Base-by-base conservation (phyloP, 1,140 invertebrate species). In the Macrotrachela quadricornifera region DNA sequence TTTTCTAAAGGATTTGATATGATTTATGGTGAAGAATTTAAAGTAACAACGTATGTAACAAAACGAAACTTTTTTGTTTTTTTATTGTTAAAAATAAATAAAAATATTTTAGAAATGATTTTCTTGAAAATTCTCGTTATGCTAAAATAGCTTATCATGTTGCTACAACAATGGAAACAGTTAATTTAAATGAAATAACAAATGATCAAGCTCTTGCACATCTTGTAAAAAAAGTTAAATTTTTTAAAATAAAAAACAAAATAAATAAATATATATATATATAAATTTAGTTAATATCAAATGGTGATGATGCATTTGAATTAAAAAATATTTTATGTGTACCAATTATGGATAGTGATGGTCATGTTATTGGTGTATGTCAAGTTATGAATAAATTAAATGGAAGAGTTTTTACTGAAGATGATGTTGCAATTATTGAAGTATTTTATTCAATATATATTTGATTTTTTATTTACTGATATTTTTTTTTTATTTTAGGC, bases 361-460 rank as follows among this genome's bases (percentile, higher is more conserved):
- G 63, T 39, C 59, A 63, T 36, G 61, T 90, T 4, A 85, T 90
- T 58, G 88, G 88, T 15, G 87, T 92, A 0, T 83, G 83, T 45
- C 87, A 91, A 62, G 72, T 92, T 30, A 85, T 92, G 41, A 92
- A 92, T 66, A 92, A 92, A 77, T 80, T 83, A 57, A 88, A 84
- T 62, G 60, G 56, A 12, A 47, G 59, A 39, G 60, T 64, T 45
- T 69, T 69, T 58, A 63, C 67, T 55, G 65, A 69, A 44, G 60
- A 64, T 47, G 67, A 69, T 49, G 65, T 30, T 8, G 21, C 21
- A 30, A 30, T 30, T 30, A 30, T 42, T 14, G 41, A 42, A 15
- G 37, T 44, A 17, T 3, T 4, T 44, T n/a, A 4, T 44, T 9
- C 2, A 4, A n/a, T 44, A 4, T 44, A 4, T 15, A 2, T 4